Conservation (phyloP, 2,113 vertebrate species). For the Coptodon rendalli region DNA sequence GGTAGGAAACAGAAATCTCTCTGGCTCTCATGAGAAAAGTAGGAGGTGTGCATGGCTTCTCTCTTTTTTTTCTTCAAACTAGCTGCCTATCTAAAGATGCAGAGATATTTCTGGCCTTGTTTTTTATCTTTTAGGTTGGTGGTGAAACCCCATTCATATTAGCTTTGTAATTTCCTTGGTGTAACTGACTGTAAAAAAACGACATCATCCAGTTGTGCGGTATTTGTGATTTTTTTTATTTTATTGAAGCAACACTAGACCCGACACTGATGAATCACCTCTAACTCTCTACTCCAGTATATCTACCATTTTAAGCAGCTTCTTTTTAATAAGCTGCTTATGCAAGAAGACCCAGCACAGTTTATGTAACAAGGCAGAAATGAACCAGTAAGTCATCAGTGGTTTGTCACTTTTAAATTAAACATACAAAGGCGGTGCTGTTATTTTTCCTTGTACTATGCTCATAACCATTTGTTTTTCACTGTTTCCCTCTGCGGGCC, state of each 20-base stretch:
- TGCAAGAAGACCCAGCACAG: neutral
- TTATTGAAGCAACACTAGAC: neutral
- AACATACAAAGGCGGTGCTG: neutral
- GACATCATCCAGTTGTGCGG: neutral
- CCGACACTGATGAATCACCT: neutral
- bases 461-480: neutral
- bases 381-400: neutral
- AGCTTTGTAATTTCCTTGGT: neutral
- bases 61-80: neutral
- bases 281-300: neutral
- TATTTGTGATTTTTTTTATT: neutral
- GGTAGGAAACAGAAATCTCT: neutral
- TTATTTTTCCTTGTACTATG: neutral
- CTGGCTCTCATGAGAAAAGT: neutral
- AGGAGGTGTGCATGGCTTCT: neutral
- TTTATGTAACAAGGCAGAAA: neutral
- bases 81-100: neutral
- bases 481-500: neutral
- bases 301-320: neutral
- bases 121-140: neutral
- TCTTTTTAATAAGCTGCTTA: neutral
- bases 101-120: neutral
- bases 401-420: neutral
- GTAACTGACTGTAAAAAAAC: neutral
- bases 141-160: neutral